Base-by-base conservation (phyloP, 30 jellyfish, hydroid and myxozoan species). In the Mastigias papua region DNA sequence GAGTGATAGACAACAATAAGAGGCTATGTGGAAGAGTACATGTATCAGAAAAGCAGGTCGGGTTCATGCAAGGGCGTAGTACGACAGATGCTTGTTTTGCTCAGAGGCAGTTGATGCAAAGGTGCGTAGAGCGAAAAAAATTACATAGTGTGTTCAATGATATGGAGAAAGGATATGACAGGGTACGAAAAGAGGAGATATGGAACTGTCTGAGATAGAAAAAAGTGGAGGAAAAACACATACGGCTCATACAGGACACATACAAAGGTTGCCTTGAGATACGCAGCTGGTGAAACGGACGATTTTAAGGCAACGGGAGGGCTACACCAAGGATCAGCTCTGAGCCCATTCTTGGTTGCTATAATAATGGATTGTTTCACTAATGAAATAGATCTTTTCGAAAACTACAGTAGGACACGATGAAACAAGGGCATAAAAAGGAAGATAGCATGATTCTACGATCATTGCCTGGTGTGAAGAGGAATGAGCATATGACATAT, bases 271-370 rank as follows among this genome's bases (percentile, higher is more conserved):
- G 54, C 5, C n/a, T 5, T 37, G 5, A 37, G 11, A 11, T 37
- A 11, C 54, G 11, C 5, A 3, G 54, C 54, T 37, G 54, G 54
- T 3, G 11, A 5, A 3, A 37, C 54, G 11, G 25, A 17, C 2
- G 25, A 5, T 16, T 51, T 51, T 17, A 1, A 8, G 17, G 67
- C 17, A 17, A 21, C 4, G 27, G 27, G 7, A 35, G 60, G 80
- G 30, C 13, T 68, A 25, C 80, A 68, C 25, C 80, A 28, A 31
- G 80, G 61, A 1, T 68, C 61, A 29, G 80, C 80, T 1, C 80
- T 68, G 1, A 68, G 80, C 80, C 80, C 76, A 3, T 21, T 37
- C 13, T 19, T 65, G 76, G 7, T 65, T 25, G 50, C 76, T 2
- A 25, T 25, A 21, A 25, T 65, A 2, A 65, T 65, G 46, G 76